A percentile compares a stretch with the other conserved stretches of the same genome.
Conservation (phyloP, 2,797 vertebrate species). For the Eutrigla gurnardus region DNA sequence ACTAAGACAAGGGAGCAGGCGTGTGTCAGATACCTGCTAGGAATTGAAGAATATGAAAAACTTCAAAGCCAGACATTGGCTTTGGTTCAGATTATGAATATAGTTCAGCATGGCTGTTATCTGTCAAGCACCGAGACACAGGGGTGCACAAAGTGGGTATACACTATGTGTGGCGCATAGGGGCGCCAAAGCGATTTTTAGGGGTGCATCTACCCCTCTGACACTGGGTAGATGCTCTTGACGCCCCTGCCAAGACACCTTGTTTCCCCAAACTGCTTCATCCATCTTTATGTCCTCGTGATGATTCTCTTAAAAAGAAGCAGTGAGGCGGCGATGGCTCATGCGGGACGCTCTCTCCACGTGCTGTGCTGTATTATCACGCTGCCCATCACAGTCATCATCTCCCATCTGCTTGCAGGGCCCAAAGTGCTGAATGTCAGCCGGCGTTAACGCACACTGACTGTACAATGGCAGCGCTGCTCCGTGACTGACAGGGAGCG, state of each 20-base stretch:
- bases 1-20: slow-evolving; percentile 48
- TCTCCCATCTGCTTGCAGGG: slow-evolving; percentile 47
- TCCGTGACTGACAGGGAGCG: slow-evolving; percentile 34
- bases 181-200: too few relatives aligned
- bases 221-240: too few relatives aligned
- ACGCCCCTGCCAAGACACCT: neutral
- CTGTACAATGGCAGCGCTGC: slow-evolving; percentile 32
- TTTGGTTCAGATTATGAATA: slow-evolving; percentile 44
- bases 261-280: slow-evolving; percentile 33
- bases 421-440: slow-evolving; percentile 69
- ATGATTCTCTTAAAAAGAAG: slow-evolving; percentile 29
- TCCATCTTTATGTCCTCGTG: slow-evolving; percentile 51
- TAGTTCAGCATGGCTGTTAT: slow-evolving; percentile 24
- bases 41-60: slow-evolving; percentile 53
- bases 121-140: neutral
- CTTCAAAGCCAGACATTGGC: slow-evolving; percentile 60
- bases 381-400: slow-evolving; percentile 52
- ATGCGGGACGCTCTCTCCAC: neutral
- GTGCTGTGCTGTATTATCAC: slow-evolving; percentile 16
- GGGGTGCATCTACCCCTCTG: too few relatives aligned
- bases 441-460: slow-evolving; percentile 65
- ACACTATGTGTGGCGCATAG: too few relatives aligned
- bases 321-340: slow-evolving; percentile 25
- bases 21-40: slow-evolving; percentile 62
- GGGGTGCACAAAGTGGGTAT: too few relatives aligned